A percentile compares a stretch with the other conserved stretches of the same genome.
Conservation (phyloP, 2,888 invertebrate species). For the Palloptera scutellata region DNA sequence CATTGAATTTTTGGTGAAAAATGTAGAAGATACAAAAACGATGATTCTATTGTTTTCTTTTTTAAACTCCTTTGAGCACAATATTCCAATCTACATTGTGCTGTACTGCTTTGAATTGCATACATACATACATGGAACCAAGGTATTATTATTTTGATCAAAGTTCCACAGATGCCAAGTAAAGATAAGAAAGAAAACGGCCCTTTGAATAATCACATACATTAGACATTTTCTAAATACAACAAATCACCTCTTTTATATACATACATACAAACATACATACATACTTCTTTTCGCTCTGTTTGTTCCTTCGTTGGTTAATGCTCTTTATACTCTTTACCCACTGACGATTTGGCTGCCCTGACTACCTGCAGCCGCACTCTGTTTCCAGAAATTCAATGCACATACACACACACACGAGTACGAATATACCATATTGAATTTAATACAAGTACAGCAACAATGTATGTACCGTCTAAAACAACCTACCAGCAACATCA, state of each 20-base stretch:
- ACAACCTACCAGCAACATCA: background rate
- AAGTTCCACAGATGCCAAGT: constrained; percentile 24
- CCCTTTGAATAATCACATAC: constrained; percentile 28
- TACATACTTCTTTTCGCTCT: too few species aligned
- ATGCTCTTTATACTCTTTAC: too few species aligned
- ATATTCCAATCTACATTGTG: too few species aligned
- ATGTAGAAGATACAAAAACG: too few species aligned
- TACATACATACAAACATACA: background rate
- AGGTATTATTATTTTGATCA: background rate
- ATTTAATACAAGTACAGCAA: background rate
- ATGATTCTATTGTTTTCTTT: too few species aligned
- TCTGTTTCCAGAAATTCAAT: background rate
- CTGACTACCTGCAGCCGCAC: constrained; percentile 3
- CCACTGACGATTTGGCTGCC: too few species aligned
- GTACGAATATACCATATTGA: background rate
- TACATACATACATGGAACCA: background rate
- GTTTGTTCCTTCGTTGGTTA: too few species aligned
- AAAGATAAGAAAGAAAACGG: constrained; percentile 15
- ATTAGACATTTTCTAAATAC: constrained; percentile 28
- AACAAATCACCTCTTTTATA: constrained; percentile 13
- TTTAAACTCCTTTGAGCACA: too few species aligned
- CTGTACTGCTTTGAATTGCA: background rate
- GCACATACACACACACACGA: background rate
- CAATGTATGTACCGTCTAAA: background rate
- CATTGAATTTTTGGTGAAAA: too few species aligned